These are phyloP conservation scores for Oplegnathus fasciatus DNA, from an alignment of 2,113 vertebrate species.

Conservation along the genomic window DNA sequence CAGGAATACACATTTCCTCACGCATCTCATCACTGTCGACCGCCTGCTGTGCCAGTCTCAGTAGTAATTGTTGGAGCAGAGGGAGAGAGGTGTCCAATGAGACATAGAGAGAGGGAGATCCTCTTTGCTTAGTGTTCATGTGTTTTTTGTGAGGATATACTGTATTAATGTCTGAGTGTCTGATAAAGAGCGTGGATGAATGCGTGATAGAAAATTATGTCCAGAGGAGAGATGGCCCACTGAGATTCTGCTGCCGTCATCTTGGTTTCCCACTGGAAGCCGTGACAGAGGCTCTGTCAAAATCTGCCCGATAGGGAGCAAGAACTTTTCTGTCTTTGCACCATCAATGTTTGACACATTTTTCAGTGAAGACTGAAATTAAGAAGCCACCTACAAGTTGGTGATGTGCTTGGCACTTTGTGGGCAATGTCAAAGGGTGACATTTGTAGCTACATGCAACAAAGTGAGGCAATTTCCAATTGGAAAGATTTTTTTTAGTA, in stretches of 20 bases:
- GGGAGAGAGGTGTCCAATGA: conserved; percentile 27
- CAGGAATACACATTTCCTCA: conserved; percentile 49
- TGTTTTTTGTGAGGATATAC: conserved; percentile 11
- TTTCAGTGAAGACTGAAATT: conserved; percentile 34
- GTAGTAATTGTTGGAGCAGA: conserved; percentile 32
- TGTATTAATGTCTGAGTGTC: conserved; percentile 41
- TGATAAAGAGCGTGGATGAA: conserved; percentile 32
- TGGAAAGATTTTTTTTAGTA: fast-evolving
- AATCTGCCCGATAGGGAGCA: conserved; percentile 23
- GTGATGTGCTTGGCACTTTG: background rate
- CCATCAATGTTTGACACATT: conserved; percentile 49
- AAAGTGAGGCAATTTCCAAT: background rate
- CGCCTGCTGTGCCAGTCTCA: conserved; percentile 59
- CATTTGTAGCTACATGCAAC: background rate
- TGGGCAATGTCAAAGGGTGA: background rate
- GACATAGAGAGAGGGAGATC: conserved; percentile 22
- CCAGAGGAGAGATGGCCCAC: conserved; percentile 51
- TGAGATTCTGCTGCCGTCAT: conserved; percentile 54
- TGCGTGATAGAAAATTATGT: conserved; percentile 47
- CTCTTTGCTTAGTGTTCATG: conserved; percentile 21
- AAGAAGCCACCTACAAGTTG: conserved; percentile 11
- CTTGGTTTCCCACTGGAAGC: conserved; percentile 42
- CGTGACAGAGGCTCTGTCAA: conserved; percentile 52
- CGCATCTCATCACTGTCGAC: conserved; percentile 62
- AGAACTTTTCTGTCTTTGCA: conserved; percentile 24